Evolutionary conservation across 2,888 invertebrate genomes (phyloP), one percentile per base, ranked within the genome.

Genomic region (Drosophila conformis): DNA sequence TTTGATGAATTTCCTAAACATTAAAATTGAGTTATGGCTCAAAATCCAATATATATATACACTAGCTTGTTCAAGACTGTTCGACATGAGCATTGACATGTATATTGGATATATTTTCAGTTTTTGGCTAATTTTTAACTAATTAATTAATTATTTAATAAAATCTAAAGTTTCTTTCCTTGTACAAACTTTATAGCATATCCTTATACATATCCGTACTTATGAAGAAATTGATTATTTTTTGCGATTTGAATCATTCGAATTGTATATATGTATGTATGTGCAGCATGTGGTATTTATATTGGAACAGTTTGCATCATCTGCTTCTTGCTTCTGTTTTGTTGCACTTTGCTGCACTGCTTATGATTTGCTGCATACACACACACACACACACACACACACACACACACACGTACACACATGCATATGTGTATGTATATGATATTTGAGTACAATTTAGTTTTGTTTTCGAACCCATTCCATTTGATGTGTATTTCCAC

Each of bases 401-500:
- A 35, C 49, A 40, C 49, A 33, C 0, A 0, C 29, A 29, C 29
- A 29, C 0, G 75, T 3, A 27, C 25, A 25, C 25, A 25, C 25
- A 25, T 25, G 25, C 25, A 25, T 2, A 25, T 25, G 25, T 25
- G 25, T 25, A 89, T 89, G 89, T 86, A 84, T 82, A 82, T 80
- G 76, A 66, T 76, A 82, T 84, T 89, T 80, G 78, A 76, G 75
- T 76, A 74, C 66, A 81, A 82, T 69, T 64, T 54, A 35, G 25
- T 58, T 69, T 57, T 51, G 48, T 60, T 70, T 76, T 58, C 57
- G 7, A 42, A 54, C 52, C 53, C 36, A 48, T 51, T 40, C 57
- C 49, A 48, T 13, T 18, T 65, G 58, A 13, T 67, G 62, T 65
- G 29, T 67, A 68, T 72, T 83, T 81, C 76, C 65, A 69, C 68